Percentiles rank a stretch among this genome's conserved stretches.
These are phyloP conservation scores for Myrmecobius fasciatus DNA, from an alignment of 2,113 vertebrate genomes.

Conservation along the genomic window DNA sequence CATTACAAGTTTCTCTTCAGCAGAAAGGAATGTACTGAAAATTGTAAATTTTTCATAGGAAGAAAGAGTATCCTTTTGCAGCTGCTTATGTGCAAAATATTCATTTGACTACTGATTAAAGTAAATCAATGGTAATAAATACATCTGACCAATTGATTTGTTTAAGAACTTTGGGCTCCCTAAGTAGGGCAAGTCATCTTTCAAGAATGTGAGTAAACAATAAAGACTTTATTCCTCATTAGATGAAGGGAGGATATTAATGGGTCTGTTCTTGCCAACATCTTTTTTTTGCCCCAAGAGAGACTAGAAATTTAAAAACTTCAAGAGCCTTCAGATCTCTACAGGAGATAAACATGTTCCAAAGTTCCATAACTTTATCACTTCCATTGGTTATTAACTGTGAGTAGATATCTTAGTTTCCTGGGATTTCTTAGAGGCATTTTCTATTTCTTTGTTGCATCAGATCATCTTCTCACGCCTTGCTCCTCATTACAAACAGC, in stretches of 20 bases:
- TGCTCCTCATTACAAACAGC: background rate
- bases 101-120: slow-evolving; percentile 31
- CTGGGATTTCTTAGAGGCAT: background rate
- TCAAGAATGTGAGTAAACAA: slow-evolving; percentile 56
- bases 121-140: slow-evolving; percentile 30
- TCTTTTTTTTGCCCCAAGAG: background rate
- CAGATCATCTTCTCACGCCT: background rate
- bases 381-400: background rate
- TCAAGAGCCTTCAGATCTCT: background rate
- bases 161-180: slow-evolving; percentile 17
- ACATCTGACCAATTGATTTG: slow-evolving; percentile 15
- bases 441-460: background rate
- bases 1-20: slow-evolving; percentile 4
- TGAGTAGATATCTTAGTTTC: background rate
- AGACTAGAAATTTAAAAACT: background rate
- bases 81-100: slow-evolving; percentile 44
- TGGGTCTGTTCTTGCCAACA: background rate
- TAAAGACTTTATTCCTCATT: background rate
- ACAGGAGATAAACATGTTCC: background rate
- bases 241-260: background rate
- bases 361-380: background rate
- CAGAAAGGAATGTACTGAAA: slow-evolving; percentile 38
- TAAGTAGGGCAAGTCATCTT: background rate
- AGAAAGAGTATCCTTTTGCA: slow-evolving; percentile 34
- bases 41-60: slow-evolving; percentile 39